These are phyloP conservation scores for Temnopleurus reevesii DNA, from an alignment of 53 echinoderm and acorn worm genomes.

Conservation along the genomic window DNA sequence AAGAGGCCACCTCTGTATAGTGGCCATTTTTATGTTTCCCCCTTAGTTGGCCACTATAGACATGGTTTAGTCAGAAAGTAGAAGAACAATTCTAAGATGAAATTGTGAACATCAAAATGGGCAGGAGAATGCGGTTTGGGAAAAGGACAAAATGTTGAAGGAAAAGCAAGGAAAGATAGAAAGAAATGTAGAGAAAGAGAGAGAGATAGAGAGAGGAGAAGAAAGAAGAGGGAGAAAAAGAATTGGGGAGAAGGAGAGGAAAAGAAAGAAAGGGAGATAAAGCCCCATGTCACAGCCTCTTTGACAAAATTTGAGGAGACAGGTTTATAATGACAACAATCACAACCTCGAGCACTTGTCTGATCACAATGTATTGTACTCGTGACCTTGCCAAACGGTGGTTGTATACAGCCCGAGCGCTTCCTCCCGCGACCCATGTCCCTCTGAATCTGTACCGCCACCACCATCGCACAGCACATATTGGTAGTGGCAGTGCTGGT, in stretches of 20 bases:
- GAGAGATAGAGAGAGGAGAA: background rate
- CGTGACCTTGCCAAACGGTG: background rate
- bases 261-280: background rate
- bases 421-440: too few species aligned
- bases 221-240: background rate
- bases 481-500: too few species aligned
- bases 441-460: too few species aligned
- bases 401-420: background rate
- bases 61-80: background rate
- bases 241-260: background rate
- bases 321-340: too few species aligned
- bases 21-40: background rate
- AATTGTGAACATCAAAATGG: background rate
- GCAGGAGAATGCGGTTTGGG: background rate
- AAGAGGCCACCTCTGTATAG: background rate
- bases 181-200: background rate
- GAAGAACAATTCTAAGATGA: background rate
- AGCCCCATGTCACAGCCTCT: too few species aligned
- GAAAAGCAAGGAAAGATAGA: background rate
- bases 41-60: too few species aligned
- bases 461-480: too few species aligned
- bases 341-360: background rate
- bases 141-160: background rate
- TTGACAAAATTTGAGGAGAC: too few species aligned
- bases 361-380: background rate